Conservation (phyloP, 2,888 invertebrate genomes). For the Drosophila nr. fundita region DNA sequence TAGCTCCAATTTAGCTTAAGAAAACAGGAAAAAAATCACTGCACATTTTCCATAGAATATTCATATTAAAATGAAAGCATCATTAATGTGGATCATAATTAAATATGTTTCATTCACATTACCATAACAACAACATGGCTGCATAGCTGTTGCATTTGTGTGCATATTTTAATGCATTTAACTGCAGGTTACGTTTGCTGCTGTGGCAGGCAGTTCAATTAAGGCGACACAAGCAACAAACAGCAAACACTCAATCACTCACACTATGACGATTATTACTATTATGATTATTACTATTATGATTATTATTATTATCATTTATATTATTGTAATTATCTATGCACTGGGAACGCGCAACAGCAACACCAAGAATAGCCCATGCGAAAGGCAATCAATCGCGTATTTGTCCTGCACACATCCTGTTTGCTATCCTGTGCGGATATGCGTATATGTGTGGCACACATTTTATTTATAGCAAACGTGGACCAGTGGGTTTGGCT, state of each 20-base stretch:
- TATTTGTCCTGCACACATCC: constrained; percentile 34
- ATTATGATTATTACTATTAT: constrained; percentile 57
- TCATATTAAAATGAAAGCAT: neutral
- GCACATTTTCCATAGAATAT: neutral
- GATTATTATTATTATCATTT: constrained; percentile 1
- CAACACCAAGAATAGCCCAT: neutral
- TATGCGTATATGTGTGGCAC: constrained; percentile 24
- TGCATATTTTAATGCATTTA: neutral
- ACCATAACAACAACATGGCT: neutral
- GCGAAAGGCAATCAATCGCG: constrained; percentile 68
- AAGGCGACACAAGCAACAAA: neutral
- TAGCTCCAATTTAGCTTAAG: neutral
- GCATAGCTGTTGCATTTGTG: neutral
- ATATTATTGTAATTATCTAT: constrained; percentile 26
- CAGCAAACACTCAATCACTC: neutral
- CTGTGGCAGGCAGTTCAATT: neutral
- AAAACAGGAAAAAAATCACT: neutral
- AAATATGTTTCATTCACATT: neutral
- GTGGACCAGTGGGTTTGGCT: constrained; percentile 43
- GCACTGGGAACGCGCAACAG: constrained; percentile 27
- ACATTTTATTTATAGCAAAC: constrained; percentile 74
- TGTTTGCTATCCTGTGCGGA: constrained; percentile 1
- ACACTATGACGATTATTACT: constrained; percentile 26
- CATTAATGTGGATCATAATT: neutral
- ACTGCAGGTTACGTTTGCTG: neutral